A percentile compares a stretch with the other conserved stretches of the same genome.
These are phyloP conservation scores for Tridacna gigas DNA, from an alignment of 2,888 invertebrate species.

Conservation along the genomic window DNA sequence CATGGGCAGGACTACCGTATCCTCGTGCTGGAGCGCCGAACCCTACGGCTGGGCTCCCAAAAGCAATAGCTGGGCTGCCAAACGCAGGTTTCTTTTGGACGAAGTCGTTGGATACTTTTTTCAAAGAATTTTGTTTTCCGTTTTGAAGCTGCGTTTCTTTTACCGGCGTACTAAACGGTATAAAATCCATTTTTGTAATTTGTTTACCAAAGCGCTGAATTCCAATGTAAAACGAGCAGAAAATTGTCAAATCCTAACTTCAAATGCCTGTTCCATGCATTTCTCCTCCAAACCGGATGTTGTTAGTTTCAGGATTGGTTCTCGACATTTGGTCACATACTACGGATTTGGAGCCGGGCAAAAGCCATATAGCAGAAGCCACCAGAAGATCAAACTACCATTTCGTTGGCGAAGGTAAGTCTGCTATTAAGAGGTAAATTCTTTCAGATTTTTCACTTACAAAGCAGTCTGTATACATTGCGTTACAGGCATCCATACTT, in stretches of 20 bases:
- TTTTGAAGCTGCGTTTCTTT: slow-evolving; percentile 33
- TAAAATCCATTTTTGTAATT: slow-evolving; percentile 50
- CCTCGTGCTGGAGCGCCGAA: slow-evolving; percentile 19
- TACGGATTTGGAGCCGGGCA: too few species aligned
- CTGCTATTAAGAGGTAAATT: too few species aligned
- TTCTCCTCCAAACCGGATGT: neutral
- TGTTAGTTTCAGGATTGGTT: neutral
- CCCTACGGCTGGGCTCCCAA: slow-evolving; percentile 40
- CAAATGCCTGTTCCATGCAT: too few species aligned
- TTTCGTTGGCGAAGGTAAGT: too few species aligned
- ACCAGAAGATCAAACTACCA: too few species aligned
- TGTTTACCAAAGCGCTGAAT: too few species aligned
- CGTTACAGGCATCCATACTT: too few species aligned
- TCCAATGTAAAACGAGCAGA: too few species aligned
- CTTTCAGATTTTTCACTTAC: too few species aligned
- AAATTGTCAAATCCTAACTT: too few species aligned
- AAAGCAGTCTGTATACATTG: too few species aligned
- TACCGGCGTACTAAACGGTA: slow-evolving; percentile 50
- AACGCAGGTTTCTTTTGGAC: slow-evolving; percentile 45
- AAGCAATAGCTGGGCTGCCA: slow-evolving; percentile 54
- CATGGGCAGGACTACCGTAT: slow-evolving; percentile 4
- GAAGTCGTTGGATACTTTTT: neutral
- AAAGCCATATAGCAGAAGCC: too few species aligned
- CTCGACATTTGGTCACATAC: neutral
- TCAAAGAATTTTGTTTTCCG: neutral